phyloP scores from a whole-genome alignment of 2,113 vertebrate genomes.

The Gnathonemus longibarbis region DNA sequence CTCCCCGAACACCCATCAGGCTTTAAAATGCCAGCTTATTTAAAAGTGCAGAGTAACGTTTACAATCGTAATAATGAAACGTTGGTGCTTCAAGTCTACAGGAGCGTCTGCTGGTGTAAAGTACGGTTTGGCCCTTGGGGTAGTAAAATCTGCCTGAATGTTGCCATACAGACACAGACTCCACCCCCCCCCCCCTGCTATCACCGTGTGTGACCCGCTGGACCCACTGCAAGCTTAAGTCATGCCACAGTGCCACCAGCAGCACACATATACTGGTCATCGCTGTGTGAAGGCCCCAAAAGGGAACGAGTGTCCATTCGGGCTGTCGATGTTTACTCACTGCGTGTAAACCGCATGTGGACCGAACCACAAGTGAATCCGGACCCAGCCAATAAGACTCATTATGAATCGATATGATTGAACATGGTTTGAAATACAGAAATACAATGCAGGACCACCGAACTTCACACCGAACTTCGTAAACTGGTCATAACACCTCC shows the following conservation, averaged over 20 bases:
- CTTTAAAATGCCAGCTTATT: not conserved
- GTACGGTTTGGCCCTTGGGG: too few species aligned
- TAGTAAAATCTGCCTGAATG: not conserved
- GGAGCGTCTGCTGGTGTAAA: not conserved
- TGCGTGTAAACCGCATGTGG: too few species aligned
- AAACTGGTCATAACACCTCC: not conserved
- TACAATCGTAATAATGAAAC: not conserved
- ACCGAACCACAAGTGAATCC: too few species aligned
- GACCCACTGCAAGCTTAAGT: not conserved
- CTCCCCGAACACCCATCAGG: not conserved
- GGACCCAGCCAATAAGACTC: too few species aligned
- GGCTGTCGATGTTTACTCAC: too few species aligned
- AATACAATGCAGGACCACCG: not conserved
- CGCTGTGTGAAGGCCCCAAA: too few species aligned
- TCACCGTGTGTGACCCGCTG: not conserved
- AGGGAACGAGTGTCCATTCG: too few species aligned
- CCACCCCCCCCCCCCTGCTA: not conserved
- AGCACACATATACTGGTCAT: not conserved
- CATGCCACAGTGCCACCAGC: not conserved
- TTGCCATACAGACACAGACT: not conserved
- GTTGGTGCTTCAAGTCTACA: not conserved
- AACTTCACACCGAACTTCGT: not conserved
- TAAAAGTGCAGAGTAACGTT: not conserved
- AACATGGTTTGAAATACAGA: not conserved
- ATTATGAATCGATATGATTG: too few species aligned